Percentiles rank a stretch among this genome's conserved stretches.
Conservation (phyloP, 64 coral and sea anemone species). For the Astreopora myriophthalma region DNA sequence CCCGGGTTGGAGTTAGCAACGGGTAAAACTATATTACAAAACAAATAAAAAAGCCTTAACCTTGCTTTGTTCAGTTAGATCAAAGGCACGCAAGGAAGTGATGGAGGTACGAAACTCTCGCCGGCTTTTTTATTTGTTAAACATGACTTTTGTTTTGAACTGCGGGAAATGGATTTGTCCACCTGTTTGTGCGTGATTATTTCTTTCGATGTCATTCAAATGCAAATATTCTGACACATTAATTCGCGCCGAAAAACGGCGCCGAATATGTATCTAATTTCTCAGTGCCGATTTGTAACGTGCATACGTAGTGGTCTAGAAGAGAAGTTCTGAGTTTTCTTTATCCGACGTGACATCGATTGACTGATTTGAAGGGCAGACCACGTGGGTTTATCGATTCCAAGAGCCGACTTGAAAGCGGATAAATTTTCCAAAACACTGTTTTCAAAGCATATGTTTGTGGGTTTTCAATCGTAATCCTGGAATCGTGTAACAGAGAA, state of each 20-base stretch:
- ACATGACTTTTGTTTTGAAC: neutral
- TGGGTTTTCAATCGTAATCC: neutral
- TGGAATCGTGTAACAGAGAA: neutral
- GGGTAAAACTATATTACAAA: too few species aligned
- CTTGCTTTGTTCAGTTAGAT: too few species aligned
- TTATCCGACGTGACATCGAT: neutral
- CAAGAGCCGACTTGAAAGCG: neutral
- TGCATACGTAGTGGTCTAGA: too few species aligned
- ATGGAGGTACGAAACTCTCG: neutral
- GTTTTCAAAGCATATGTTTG: neutral
- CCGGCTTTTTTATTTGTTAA: too few species aligned
- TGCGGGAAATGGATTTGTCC: neutral
- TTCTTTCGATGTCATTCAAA: slow-evolving; percentile 13
- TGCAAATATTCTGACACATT: neutral
- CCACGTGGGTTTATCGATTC: neutral
- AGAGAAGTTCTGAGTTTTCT: neutral
- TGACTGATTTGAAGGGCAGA: neutral
- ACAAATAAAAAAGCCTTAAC: too few species aligned
- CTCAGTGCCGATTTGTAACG: too few species aligned
- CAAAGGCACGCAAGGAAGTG: too few species aligned
- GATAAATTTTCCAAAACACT: neutral
- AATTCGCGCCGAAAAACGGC: neutral
- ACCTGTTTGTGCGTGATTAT: too few species aligned
- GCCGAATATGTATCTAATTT: too few species aligned
- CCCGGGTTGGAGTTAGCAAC: too few species aligned